A percentile compares a stretch with the other conserved stretches of the same genome.
phyloP scores from a whole-genome alignment of 2,888 invertebrate species.

The Coremacera marginata region DNA sequence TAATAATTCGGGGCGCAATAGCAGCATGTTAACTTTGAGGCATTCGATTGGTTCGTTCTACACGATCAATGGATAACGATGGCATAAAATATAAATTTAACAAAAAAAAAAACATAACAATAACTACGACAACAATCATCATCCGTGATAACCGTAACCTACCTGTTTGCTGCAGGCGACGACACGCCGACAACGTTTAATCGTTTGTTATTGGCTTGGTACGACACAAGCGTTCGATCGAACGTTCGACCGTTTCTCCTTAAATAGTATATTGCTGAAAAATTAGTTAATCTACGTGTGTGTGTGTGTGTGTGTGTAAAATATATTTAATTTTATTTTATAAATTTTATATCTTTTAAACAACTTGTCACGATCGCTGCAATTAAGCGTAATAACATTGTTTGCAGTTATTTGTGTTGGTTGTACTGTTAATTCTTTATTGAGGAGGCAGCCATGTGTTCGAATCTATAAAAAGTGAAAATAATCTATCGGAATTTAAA shows the following conservation, averaged over 20 bases:
- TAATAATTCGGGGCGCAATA: constrained; percentile 1
- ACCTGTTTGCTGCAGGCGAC: constrained; percentile 26
- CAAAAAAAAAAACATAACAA: too few relatives aligned
- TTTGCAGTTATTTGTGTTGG: not conserved
- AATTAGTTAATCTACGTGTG: too few relatives aligned
- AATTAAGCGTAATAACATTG: constrained; percentile 25
- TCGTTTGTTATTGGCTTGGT: constrained; percentile 1
- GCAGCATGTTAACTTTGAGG: not conserved
- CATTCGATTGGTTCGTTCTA: not conserved
- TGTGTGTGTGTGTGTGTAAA: not conserved
- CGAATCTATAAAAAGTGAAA: too few relatives aligned
- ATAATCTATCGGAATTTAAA: too few relatives aligned
- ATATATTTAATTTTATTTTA: not conserved
- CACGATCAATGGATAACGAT: not conserved
- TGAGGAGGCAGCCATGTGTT: not conserved
- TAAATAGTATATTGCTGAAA: too few relatives aligned
- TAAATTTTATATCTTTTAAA: constrained; percentile 22
- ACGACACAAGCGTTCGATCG: not conserved
- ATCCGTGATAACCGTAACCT: constrained; percentile 23
- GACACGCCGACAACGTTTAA: constrained; percentile 22
- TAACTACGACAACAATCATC: constrained; percentile 13
- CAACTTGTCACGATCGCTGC: constrained; percentile 33
- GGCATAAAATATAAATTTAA: not conserved
- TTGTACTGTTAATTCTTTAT: not conserved
- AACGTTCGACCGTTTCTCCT: not conserved